Conservation (phyloP, 2,113 vertebrate genomes). For the Chaenocephalus aceratus region DNA sequence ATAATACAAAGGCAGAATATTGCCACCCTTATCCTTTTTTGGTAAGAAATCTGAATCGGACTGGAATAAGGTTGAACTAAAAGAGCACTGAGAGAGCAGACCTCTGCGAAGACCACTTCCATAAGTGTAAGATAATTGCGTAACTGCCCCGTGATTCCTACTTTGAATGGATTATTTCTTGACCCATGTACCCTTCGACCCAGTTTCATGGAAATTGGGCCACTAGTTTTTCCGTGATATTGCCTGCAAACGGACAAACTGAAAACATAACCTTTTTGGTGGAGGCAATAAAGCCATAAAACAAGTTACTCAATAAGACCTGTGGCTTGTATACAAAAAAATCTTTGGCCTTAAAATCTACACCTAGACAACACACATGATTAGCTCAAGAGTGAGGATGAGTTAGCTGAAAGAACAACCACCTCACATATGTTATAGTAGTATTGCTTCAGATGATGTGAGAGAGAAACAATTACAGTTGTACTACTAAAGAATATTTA, state of each 20-base stretch:
- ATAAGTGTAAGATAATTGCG: no score
- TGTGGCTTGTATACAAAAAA: background rate
- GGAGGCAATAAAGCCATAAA: background rate
- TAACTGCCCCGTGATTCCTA: no score
- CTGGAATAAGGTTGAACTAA: background rate
- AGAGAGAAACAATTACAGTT: constrained; percentile 3
- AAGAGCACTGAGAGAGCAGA: no score
- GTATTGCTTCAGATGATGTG: background rate
- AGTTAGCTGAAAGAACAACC: background rate
- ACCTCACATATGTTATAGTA: background rate
- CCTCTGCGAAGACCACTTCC: no score
- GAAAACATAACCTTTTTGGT: no score
- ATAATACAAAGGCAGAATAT: background rate
- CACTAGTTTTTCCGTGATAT: no score
- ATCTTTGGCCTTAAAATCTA: background rate
- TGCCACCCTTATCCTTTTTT: background rate
- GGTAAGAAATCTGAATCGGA: background rate
- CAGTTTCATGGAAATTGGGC: no score
- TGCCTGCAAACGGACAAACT: no score
- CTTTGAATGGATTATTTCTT: no score
- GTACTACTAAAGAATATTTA: background rate
- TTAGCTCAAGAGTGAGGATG: background rate
- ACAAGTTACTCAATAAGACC: background rate
- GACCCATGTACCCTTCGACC: no score
- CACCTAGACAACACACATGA: background rate